Evolutionary conservation across 2,797 vertebrate genomes (phyloP).

Genomic region (Eupleurogrammus muticus): DNA sequence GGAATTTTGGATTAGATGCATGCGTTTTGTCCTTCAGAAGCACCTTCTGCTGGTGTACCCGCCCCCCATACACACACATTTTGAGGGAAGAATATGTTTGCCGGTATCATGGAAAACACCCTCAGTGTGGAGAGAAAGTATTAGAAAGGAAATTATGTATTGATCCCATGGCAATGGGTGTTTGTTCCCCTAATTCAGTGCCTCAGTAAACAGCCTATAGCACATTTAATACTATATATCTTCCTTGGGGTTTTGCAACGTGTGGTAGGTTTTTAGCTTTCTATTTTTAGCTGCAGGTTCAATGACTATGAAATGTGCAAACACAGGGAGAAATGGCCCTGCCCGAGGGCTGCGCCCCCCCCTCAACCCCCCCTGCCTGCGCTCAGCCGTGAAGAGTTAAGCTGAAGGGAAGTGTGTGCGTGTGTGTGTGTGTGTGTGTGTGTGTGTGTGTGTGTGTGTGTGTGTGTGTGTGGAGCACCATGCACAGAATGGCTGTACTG

Average conservation of each 20-base stretch:
- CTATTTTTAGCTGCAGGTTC: slow-evolving; percentile 82
- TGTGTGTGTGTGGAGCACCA: slow-evolving; percentile 26
- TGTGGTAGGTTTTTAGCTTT: slow-evolving; percentile 64
- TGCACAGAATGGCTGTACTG: slow-evolving; percentile 52
- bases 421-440: slow-evolving; percentile 26
- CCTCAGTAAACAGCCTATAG: slow-evolving; percentile 64
- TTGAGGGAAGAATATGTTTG: slow-evolving; percentile 46
- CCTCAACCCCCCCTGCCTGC: slow-evolving; percentile 57
- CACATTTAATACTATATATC: slow-evolving; percentile 65
- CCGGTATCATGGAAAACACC: slow-evolving; percentile 45
- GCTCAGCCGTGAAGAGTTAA: slow-evolving; percentile 70
- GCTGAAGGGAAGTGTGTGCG: slow-evolving; percentile 40
- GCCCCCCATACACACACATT: slow-evolving; percentile 20
- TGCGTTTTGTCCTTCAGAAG: slow-evolving; percentile 19
- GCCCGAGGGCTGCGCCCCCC: slow-evolving; percentile 64
- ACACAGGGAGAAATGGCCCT: slow-evolving; percentile 76
- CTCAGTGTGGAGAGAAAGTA: slow-evolving; percentile 54
- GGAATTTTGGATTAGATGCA: slow-evolving; percentile 21
- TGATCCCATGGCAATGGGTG: slow-evolving; percentile 66
- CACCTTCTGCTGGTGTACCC: neutral
- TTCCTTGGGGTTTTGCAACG: slow-evolving; percentile 49
- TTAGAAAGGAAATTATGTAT: slow-evolving; percentile 79
- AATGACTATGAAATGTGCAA: slow-evolving; percentile 83
- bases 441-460: slow-evolving; percentile 26
- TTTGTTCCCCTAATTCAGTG: slow-evolving; percentile 70